Base-by-base conservation (phyloP, 1,140 invertebrate genomes). In the Chionoecetes opilio region DNA sequence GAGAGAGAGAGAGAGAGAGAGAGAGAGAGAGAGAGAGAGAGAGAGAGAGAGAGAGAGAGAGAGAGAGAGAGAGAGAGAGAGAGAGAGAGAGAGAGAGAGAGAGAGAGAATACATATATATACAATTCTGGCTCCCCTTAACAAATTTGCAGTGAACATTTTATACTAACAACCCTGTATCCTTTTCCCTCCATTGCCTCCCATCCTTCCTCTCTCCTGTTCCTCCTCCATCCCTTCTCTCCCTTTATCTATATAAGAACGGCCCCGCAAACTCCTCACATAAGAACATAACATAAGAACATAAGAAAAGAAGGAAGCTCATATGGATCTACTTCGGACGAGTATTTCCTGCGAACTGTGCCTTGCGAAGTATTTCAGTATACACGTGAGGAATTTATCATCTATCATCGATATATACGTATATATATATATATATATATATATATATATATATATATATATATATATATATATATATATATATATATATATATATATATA, bases 11-110 rank as follows among this genome's bases (percentile, higher is more conserved):
- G 87, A 89, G 87, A 89, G 87, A 89, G 87, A 89, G 87, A 89
- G 87, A 89, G 87, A 89, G 87, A 89, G 87, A 89, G 87, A 89
- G 87, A 89, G 87, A 89, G 87, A 88, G 86, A 88, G 86, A 88
- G 86, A 88, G 86, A 88, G 86, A 88, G 86, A 88, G 86, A 88
- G 86, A 88, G 86, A 88, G 86, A 88, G 86, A 88, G 86, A 88
- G 86, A 75, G 63, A 75, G 63, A 75, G 63, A 75, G 21, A 21
- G 63, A 35, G 87, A 35, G 34, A 88, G 87, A 86, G 84, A 86
- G 84, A 86, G 84, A 87, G 85, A 87, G 85, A 87, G 85, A 87
- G 85, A 87, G 85, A 87, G 85, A 87, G 85, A 87, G 85, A 87
- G 31, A 87, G 85, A 87, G 21, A 26, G 85, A 87, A 37, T 6